A percentile compares a stretch with the other conserved stretches of the same genome.
These are phyloP conservation scores for Odontophorus gujanensis DNA, from an alignment of 2,113 vertebrate species.

Conservation along the genomic window DNA sequence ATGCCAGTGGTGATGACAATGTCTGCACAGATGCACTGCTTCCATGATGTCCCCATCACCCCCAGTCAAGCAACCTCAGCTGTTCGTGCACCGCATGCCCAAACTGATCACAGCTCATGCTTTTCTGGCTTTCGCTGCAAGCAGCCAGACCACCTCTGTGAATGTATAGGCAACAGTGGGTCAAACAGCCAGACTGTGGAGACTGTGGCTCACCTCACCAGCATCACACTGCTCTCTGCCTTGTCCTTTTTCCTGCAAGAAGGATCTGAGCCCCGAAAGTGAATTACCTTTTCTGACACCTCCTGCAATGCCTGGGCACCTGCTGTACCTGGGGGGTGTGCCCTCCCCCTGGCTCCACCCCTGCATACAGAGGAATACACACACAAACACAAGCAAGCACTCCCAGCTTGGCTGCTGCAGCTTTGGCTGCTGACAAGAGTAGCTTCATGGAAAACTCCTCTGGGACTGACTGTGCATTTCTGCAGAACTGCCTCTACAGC, in stretches of 20 bases:
- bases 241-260: background rate
- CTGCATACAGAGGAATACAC: background rate
- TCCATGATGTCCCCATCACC: background rate
- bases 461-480: background rate
- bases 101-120: fast-evolving
- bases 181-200: background rate
- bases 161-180: background rate
- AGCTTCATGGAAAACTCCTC: background rate
- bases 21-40: fast-evolving
- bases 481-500: background rate
- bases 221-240: background rate
- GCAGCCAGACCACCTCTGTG: background rate
- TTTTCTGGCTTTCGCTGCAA: background rate
- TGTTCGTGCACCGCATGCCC: background rate
- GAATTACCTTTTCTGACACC: background rate
- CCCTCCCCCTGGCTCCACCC: background rate
- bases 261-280: fast-evolving
- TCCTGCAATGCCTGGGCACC: background rate
- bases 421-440: background rate
- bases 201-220: background rate
- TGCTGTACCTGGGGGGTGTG: background rate
- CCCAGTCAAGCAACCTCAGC: fast-evolving
- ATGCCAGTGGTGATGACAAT: fast-evolving
- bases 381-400: background rate
- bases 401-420: background rate